Evolutionary conservation across 2,797 vertebrate genomes (phyloP).

Genomic region (Pterois miles): DNA sequence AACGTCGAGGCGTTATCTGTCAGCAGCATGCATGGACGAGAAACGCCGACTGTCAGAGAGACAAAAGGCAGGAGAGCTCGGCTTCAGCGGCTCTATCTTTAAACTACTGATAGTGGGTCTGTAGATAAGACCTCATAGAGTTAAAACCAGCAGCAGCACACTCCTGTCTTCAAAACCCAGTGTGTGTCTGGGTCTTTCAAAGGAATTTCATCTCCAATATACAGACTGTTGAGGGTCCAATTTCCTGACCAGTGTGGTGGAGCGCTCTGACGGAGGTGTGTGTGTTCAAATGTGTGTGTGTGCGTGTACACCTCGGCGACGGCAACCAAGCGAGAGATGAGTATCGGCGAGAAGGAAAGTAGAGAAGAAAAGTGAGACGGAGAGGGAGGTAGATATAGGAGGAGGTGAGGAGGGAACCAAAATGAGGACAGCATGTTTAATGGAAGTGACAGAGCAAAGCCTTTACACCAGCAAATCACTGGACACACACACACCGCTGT

Average conservation of each 20-base stretch:
- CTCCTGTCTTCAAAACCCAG: constrained; percentile 20
- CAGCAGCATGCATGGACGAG: constrained; percentile 36
- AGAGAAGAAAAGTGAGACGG: constrained; percentile 21
- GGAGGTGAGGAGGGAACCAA: constrained; percentile 24
- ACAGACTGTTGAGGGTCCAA: constrained; percentile 67
- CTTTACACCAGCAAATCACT: constrained; percentile 47
- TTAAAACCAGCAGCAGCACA: constrained; percentile 43
- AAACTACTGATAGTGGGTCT: constrained; percentile 47
- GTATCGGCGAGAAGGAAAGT: constrained; percentile 17
- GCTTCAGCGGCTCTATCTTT: constrained; percentile 40
- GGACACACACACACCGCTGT: constrained; percentile 1
- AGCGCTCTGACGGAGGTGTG: constrained; percentile 21
- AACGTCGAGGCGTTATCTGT: constrained; percentile 65
- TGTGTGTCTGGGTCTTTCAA: constrained; percentile 24
- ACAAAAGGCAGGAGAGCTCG: constrained; percentile 14
- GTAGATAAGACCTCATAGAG: constrained; percentile 49
- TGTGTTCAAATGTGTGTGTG: constrained; percentile 9
- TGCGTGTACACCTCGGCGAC: constrained; percentile 41
- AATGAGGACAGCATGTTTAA: constrained; percentile 55
- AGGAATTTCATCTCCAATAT: constrained; percentile 68
- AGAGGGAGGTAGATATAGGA: constrained; percentile 5
- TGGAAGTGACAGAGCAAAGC: constrained; percentile 49
- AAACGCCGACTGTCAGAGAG: constrained; percentile 31
- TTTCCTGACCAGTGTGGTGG: constrained; percentile 59
- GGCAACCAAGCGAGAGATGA: constrained; percentile 58